These are phyloP conservation scores for Salmo trutta DNA, from an alignment of 2,797 vertebrate species.

Conservation along the genomic window DNA sequence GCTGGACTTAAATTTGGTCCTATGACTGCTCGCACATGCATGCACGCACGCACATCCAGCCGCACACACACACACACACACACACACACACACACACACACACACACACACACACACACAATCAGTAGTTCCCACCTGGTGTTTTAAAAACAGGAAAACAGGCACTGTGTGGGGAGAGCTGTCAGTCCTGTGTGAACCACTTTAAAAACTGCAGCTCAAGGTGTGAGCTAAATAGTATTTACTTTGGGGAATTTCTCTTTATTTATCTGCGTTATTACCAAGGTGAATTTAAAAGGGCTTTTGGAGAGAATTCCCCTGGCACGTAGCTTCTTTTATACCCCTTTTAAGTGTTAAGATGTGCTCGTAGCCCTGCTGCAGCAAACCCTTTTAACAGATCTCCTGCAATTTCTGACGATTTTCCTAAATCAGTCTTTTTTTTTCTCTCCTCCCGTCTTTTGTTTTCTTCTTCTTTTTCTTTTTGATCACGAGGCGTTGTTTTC, in stretches of 20 bases:
- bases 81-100: slow-evolving; percentile 14
- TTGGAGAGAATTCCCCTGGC: slow-evolving; percentile 73
- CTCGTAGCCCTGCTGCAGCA: slow-evolving; percentile 57
- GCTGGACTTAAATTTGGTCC: not conserved
- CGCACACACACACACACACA: slow-evolving; percentile 11
- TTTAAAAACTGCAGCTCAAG: slow-evolving; percentile 76
- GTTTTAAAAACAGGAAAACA: slow-evolving; percentile 67
- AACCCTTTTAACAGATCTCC: slow-evolving; percentile 67
- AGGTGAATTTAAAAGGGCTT: slow-evolving; percentile 72
- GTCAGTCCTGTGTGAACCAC: slow-evolving; percentile 73
- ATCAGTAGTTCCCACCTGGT: slow-evolving; percentile 59
- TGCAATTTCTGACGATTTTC: slow-evolving; percentile 66
- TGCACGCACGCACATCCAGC: not conserved
- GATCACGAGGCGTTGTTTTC: slow-evolving; percentile 42
- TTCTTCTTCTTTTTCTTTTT: slow-evolving; percentile 39
- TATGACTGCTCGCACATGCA: not conserved
- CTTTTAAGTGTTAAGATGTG: slow-evolving; percentile 71
- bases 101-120: slow-evolving; percentile 11
- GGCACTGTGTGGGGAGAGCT: slow-evolving; percentile 57
- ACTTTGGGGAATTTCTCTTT: slow-evolving; percentile 71
- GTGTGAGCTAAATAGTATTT: slow-evolving; percentile 81
- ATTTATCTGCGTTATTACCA: slow-evolving; percentile 77
- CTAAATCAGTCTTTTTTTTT: slow-evolving; percentile 58
- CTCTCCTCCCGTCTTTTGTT: slow-evolving; percentile 45
- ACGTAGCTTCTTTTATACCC: slow-evolving; percentile 68